Percentiles rank a stretch among this genome's conserved stretches.
phyloP scores from a whole-genome alignment of 1,140 invertebrate species.

The Chironomus striatipennis region DNA sequence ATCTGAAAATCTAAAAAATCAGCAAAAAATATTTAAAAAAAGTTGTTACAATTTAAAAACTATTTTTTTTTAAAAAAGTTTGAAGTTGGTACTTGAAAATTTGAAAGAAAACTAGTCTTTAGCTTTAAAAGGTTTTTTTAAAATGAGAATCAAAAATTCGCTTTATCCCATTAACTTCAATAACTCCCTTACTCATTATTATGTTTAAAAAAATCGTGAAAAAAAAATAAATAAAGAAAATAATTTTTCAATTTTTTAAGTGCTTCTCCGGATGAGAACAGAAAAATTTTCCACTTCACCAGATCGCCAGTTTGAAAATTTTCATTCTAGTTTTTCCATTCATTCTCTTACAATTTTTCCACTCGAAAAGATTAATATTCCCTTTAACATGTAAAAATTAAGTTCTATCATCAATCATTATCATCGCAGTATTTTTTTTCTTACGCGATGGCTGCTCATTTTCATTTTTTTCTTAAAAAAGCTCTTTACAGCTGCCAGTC shows the following conservation, averaged over 20 bases:
- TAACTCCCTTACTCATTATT: no score
- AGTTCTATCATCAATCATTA: constrained; percentile 22
- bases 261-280: neutral
- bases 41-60: no score
- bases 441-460: neutral
- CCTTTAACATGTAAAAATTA: constrained; percentile 17
- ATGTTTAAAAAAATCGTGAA: neutral
- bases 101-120: no score
- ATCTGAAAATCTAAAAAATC: no score
- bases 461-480: neutral
- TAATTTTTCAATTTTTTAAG: neutral
- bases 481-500: neutral
- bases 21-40: no score
- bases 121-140: no score
- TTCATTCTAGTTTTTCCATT: no score
- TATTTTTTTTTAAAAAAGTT: no score
- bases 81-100: no score
- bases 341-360: neutral
- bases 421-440: no score
- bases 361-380: constrained; percentile 21
- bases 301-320: neutral
- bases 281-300: neutral
- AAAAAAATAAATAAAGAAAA: neutral
- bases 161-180: no score
- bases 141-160: no score